A percentile compares a stretch with the other conserved stretches of the same genome.
Conservation (phyloP, 1,140 invertebrate genomes). For the Holotrichia oblita region DNA sequence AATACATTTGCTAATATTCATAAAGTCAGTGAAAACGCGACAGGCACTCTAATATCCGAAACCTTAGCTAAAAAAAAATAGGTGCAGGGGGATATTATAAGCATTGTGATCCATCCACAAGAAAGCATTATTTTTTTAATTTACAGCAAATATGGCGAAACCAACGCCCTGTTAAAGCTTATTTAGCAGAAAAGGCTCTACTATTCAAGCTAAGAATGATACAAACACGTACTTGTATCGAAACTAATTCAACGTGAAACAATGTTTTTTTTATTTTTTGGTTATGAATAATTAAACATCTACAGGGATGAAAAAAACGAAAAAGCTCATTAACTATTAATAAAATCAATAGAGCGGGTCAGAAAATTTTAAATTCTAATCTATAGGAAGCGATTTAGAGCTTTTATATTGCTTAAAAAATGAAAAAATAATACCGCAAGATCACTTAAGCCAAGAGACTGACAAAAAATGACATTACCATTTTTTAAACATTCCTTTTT, state of each 20-base stretch:
- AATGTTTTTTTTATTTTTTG: slow-evolving; percentile 58
- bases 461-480: slow-evolving; percentile 60
- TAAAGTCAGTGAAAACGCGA: slow-evolving; percentile 19
- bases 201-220: background rate
- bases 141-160: slow-evolving; percentile 57
- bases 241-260: slow-evolving; percentile 7
- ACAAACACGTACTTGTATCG: slow-evolving; percentile 30
- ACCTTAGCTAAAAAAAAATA: slow-evolving; percentile 29
- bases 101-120: slow-evolving; percentile 29
- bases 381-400: slow-evolving; percentile 40
- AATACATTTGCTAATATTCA: slow-evolving; percentile 32
- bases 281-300: slow-evolving; percentile 61
- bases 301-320: slow-evolving; percentile 47
- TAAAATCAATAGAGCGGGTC: slow-evolving; percentile 47
- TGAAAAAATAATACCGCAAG: slow-evolving; percentile 33
- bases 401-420: background rate
- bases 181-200: slow-evolving; percentile 17
- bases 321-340: slow-evolving; percentile 47
- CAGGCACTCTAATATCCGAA: background rate
- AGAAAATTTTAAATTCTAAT: slow-evolving; percentile 12
- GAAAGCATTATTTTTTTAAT: slow-evolving; percentile 37
- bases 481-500: slow-evolving; percentile 54
- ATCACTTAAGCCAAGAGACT: slow-evolving; percentile 55
- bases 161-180: slow-evolving; percentile 56
- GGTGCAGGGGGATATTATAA: slow-evolving; percentile 25